Evolutionary conservation across 2,113 vertebrate genomes (phyloP), one percentile per base, ranked within the genome.

Genomic region (Chaenogobius annularis): DNA sequence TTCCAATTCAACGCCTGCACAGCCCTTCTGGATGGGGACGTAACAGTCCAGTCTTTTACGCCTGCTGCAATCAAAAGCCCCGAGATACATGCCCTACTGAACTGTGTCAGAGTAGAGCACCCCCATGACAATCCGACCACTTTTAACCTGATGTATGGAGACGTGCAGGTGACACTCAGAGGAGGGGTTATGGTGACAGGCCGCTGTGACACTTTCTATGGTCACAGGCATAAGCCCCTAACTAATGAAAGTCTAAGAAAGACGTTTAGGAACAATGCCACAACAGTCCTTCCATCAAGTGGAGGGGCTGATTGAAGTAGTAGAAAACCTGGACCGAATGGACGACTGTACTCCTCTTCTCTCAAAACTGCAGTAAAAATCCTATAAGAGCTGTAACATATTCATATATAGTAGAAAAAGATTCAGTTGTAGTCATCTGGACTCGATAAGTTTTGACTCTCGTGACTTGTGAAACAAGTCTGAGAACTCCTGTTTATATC

Each of bases 201-300:
- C 7, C 94, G 92, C 54, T 96, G 95, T 61, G 91, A 96, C 86
- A 96, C 95, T 22, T 96, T 97, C 87, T 96, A 96, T 0, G 96
- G 96, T 56, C 96, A 96, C 88, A 96, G 96, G 96, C 94, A 95
- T 72, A 95, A 95, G 50, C 96, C 96, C 0, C 90, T 97, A 65
- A 94, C 91, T 74, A 85, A 92, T 3, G 94, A 95, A 69, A 94
- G 94, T 0, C 90, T 97, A 68, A 87, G 86, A 65, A 94, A 90
- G 84, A 97, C 96, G 86, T 97, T 97, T 69, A 74, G 88, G 2
- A 86, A 80, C 80, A 97, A 96, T 0, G 95, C 94, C 0, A 89
- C 88, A 1, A 66, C 78, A 0, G 94, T 95, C 47, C 90, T 96
- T 54, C 77, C 90, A 0, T 76, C 86, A 91, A 40, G 77, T 94